Percentiles rank a stretch among this genome's conserved stretches.
Conservation (phyloP, 2,797 vertebrate genomes). For the Brachymystax lenok region DNA sequence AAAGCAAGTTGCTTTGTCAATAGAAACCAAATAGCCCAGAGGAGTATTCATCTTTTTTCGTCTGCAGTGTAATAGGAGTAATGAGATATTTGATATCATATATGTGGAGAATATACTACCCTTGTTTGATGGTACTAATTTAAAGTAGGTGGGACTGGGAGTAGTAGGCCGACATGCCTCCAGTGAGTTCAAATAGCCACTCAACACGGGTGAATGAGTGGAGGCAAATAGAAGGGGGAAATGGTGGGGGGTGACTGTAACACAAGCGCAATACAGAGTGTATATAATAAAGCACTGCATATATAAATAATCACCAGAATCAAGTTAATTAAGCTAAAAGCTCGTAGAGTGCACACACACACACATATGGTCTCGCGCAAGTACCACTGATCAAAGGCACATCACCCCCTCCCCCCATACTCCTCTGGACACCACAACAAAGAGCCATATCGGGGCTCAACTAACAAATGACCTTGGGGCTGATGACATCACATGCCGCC, state of each 20-base stretch:
- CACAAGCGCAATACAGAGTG: neutral
- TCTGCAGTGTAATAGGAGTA: neutral
- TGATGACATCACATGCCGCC: conserved; percentile 73
- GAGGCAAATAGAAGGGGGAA: neutral
- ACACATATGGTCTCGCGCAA: neutral
- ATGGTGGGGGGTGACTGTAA: neutral
- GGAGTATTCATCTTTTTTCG: neutral
- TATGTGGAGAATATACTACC: neutral
- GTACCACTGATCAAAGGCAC: conserved; percentile 15
- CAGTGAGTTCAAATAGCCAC: neutral
- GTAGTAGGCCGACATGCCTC: neutral
- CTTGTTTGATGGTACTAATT: neutral
- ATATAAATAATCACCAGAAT: conserved; percentile 13
- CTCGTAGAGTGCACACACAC: neutral
- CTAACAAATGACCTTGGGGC: conserved; percentile 79
- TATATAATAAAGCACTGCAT: conserved; percentile 10
- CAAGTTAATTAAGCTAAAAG: conserved; percentile 13
- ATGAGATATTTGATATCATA: neutral
- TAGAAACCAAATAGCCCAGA: neutral
- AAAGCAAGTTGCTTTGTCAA: neutral
- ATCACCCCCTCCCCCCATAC: neutral
- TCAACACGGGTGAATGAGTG: neutral
- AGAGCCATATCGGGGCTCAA: conserved; percentile 75
- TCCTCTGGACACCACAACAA: conserved; percentile 71
- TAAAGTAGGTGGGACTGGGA: neutral